These are phyloP conservation scores for Halcyon senegalensis DNA, from an alignment of 2,113 vertebrate genomes.

Conservation along the genomic window DNA sequence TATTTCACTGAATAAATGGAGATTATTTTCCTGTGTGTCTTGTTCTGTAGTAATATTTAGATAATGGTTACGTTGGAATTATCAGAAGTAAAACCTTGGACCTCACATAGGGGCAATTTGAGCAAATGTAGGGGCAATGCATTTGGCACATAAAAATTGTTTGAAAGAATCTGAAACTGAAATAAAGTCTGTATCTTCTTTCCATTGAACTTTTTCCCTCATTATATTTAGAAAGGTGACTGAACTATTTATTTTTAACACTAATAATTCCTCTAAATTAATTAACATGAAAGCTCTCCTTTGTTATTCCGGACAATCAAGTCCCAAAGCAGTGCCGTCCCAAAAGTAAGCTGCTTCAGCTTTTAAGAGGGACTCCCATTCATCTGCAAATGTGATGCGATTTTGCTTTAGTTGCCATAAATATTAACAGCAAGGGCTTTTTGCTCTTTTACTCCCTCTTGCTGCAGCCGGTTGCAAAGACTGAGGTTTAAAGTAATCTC, in stretches of 20 bases:
- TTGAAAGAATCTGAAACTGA: not conserved
- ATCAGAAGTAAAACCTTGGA: not conserved
- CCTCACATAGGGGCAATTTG: not conserved
- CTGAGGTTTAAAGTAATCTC: conserved; percentile 7
- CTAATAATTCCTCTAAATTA: conserved; percentile 23
- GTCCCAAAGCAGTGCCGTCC: not conserved
- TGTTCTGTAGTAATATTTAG: not conserved
- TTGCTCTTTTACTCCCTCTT: conserved; percentile 65
- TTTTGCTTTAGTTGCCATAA: conserved; percentile 55
- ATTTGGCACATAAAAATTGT: not conserved
- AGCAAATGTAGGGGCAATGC: not conserved
- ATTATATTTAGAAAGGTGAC: conserved; percentile 32
- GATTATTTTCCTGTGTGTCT: not conserved
- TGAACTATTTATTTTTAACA: conserved; percentile 25
- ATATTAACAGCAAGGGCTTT: conserved; percentile 58
- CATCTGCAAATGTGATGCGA: conserved; percentile 38
- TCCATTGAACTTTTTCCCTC: not conserved
- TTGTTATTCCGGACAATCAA: conserved; percentile 36
- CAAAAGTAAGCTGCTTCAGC: conserved; percentile 37
- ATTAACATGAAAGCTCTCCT: conserved; percentile 33
- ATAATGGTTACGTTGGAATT: not conserved
- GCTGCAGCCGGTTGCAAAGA: conserved; percentile 58
- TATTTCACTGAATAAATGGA: not conserved
- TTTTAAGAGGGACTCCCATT: conserved; percentile 47
- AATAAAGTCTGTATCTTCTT: not conserved